Conservation (phyloP, 2,113 vertebrate genomes). For the Pseudorhombus dupliciocellatus region DNA sequence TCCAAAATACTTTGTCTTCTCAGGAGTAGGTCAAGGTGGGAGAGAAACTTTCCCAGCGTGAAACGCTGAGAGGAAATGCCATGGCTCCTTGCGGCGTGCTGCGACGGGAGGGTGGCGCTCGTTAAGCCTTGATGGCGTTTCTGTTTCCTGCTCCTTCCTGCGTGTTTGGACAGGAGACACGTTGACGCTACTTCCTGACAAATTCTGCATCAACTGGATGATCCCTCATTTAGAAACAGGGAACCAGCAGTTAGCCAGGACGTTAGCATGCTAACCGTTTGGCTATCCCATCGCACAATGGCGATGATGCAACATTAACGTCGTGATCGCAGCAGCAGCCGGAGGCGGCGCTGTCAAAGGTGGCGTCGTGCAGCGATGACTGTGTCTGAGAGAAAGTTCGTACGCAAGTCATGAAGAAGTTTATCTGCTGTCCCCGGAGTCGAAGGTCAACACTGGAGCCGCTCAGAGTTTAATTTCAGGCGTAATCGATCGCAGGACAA, state of each 20-base stretch:
- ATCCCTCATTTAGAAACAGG: too few relatives aligned
- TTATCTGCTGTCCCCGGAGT: background rate
- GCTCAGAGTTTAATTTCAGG: background rate
- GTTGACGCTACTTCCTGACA: too few relatives aligned
- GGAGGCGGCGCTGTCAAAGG: too few relatives aligned
- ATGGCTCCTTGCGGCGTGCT: background rate
- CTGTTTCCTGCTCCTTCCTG: background rate
- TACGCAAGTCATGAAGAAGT: background rate
- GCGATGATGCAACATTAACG: background rate
- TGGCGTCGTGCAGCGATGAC: too few relatives aligned
- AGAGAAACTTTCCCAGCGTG: background rate
- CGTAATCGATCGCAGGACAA: background rate
- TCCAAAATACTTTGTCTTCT: background rate
- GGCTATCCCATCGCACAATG: too few relatives aligned
- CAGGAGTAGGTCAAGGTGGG: constrained; percentile 6
- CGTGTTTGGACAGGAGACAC: background rate
- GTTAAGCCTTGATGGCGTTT: constrained; percentile 2
- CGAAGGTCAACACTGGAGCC: background rate
- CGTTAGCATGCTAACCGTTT: too few relatives aligned
- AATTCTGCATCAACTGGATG: too few relatives aligned
- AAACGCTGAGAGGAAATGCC: background rate
- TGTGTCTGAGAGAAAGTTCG: background rate
- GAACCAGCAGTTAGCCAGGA: too few relatives aligned
- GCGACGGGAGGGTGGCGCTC: background rate
- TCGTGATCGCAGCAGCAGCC: background rate